Conservation (phyloP, 1,140 invertebrate species). For the Orchestia grillus region DNA sequence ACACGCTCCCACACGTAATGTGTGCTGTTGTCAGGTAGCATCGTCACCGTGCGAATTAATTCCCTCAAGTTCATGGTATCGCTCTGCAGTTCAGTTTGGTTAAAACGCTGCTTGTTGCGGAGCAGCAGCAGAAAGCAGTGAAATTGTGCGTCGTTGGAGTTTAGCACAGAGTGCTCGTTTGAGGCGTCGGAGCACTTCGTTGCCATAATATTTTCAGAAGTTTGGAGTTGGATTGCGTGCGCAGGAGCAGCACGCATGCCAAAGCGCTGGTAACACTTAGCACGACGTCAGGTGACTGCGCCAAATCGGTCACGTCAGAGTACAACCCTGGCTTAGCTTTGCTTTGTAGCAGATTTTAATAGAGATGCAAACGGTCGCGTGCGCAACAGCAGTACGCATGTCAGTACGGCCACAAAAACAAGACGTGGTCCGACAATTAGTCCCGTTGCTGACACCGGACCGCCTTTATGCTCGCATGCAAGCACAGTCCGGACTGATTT, state of each 20-base stretch:
- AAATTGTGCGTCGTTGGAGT: not conserved
- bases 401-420: not conserved
- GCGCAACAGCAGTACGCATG: not conserved
- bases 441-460: not conserved
- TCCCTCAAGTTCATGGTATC: not conserved
- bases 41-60: not conserved
- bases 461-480: conserved; percentile 8
- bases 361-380: not conserved
- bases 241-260: not conserved
- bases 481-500: not conserved
- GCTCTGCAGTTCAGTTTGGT: not conserved
- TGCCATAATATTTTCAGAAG: no score
- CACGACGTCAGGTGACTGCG: not conserved
- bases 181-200: no score
- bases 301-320: not conserved
- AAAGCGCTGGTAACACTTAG: not conserved
- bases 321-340: not conserved
- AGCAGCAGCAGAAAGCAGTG: not conserved
- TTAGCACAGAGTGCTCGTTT: not conserved
- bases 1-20: not conserved
- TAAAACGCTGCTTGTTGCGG: not conserved
- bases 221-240: not conserved
- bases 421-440: not conserved
- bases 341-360: not conserved
- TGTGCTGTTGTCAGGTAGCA: not conserved